Evolutionary conservation across 2,797 vertebrate species (phyloP).

Genomic region (Loris lydekkerianus): DNA sequence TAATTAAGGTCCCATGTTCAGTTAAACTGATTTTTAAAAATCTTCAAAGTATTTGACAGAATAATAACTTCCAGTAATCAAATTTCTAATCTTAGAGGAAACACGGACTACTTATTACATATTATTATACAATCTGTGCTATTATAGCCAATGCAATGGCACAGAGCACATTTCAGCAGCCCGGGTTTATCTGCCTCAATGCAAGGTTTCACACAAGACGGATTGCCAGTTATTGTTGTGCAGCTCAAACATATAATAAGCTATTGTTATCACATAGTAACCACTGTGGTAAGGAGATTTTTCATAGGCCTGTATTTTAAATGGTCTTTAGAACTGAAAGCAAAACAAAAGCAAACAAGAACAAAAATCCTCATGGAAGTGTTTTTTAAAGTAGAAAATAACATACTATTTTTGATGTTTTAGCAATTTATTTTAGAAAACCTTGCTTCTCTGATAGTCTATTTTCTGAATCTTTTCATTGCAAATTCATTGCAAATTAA

Average conservation of each 20-base stretch:
- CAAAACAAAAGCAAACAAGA: slow-evolving; percentile 62
- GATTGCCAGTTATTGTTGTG: slow-evolving; percentile 64
- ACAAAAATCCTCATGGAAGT: background rate
- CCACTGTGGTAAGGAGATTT: background rate
- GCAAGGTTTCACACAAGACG: slow-evolving; percentile 65
- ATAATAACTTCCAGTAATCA: slow-evolving; percentile 56
- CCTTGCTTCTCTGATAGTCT: background rate
- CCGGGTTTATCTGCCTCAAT: slow-evolving; percentile 53
- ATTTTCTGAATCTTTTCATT: background rate
- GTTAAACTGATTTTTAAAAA: slow-evolving; percentile 55
- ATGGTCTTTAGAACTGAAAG: slow-evolving; percentile 45
- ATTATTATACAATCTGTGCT: slow-evolving; percentile 65
- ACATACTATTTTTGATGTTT: background rate
- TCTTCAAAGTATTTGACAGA: slow-evolving; percentile 61
- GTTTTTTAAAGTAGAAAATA: slow-evolving; percentile 36
- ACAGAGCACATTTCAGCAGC: slow-evolving; percentile 48
- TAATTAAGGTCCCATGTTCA: slow-evolving; percentile 45
- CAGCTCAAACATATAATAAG: slow-evolving; percentile 53
- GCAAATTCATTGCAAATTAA: background rate
- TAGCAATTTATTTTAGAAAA: slow-evolving; percentile 12
- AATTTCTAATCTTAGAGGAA: slow-evolving; percentile 65
- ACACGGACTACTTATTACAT: slow-evolving; percentile 44
- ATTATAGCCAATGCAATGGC: slow-evolving; percentile 47
- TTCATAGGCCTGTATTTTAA: slow-evolving; percentile 46
- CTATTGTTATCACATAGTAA: slow-evolving; percentile 52